Percentiles rank a stretch among this genome's conserved stretches.
Conservation (phyloP, 2,113 vertebrate genomes). For the Microtus oregoni region DNA sequence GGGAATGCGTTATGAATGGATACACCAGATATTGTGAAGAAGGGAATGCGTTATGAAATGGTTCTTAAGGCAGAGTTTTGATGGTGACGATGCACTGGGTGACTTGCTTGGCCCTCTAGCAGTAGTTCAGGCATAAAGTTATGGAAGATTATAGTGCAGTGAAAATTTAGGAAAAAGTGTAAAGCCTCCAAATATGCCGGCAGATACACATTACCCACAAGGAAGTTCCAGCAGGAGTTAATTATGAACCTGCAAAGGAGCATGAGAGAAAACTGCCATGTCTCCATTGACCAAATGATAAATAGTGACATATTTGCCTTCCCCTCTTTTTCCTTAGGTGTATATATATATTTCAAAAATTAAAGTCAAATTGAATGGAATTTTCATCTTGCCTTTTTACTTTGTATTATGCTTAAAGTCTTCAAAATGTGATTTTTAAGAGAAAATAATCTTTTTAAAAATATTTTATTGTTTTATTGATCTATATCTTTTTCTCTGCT, state of each 20-base stretch:
- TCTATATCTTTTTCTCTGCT: too few species aligned
- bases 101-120: background rate
- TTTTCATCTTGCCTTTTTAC: background rate
- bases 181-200: background rate
- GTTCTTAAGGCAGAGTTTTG: too few species aligned
- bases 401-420: background rate
- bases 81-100: background rate
- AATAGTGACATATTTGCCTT: background rate
- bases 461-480: too few species aligned
- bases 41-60: too few species aligned
- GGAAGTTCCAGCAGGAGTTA: background rate
- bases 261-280: background rate
- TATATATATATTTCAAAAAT: background rate
- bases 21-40: too few species aligned
- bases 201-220: background rate
- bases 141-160: background rate
- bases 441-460: background rate
- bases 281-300: conserved; percentile 5
- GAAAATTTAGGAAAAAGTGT: background rate
- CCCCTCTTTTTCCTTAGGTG: background rate
- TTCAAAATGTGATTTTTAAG: background rate
- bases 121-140: background rate
- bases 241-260: background rate
- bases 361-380: background rate
- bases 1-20: too few species aligned